Percentiles rank a stretch among this genome's conserved stretches.
phyloP scores from a whole-genome alignment of 2,113 vertebrate species.

The Vimba vimba region DNA sequence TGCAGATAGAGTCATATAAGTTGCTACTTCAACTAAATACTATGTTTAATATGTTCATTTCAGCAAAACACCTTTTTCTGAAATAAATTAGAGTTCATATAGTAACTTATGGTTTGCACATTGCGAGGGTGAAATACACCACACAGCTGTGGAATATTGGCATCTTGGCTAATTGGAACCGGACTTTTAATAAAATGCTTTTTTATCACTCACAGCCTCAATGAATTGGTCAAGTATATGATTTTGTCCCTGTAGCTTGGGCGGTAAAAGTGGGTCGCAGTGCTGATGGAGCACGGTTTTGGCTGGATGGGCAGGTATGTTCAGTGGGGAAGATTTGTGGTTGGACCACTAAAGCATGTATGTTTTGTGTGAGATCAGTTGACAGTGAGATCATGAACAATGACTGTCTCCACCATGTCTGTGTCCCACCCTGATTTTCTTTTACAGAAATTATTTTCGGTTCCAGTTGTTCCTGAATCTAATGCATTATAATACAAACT shows the following conservation, averaged over 20 bases:
- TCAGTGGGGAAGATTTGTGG: constrained; percentile 24
- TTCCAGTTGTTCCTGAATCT: neutral
- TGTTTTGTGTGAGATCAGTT: constrained; percentile 33
- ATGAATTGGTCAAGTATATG: neutral
- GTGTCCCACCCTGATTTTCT: neutral
- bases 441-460: neutral
- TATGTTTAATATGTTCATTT: neutral
- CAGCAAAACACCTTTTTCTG: neutral
- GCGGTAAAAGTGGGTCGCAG: neutral
- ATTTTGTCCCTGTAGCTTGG: constrained; percentile 1
- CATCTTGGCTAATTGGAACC: neutral
- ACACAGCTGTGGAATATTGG: neutral
- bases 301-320: constrained; percentile 25
- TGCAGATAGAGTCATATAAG: neutral
- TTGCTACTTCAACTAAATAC: neutral
- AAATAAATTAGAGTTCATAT: neutral
- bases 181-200: neutral
- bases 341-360: neutral
- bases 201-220: neutral
- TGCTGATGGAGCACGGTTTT: constrained; percentile 3
- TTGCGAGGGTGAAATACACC: neutral
- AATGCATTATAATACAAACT: too few relatives aligned
- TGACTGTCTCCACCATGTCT: constrained; percentile 3
- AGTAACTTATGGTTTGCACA: neutral
- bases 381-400: constrained; percentile 38